phyloP scores from a whole-genome alignment of 2,888 invertebrate species.

The Dysmachus trigonus region DNA sequence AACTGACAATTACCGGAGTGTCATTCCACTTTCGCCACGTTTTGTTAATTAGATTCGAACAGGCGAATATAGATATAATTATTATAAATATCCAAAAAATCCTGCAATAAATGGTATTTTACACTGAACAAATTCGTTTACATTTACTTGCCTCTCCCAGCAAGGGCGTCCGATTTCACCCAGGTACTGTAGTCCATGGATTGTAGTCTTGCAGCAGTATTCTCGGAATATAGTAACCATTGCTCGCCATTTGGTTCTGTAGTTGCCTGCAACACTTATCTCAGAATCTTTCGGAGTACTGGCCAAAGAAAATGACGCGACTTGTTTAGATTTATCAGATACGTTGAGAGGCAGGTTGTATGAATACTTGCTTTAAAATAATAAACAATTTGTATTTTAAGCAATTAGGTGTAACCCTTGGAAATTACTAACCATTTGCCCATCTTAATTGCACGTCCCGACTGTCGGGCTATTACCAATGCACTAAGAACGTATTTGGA shows the following conservation, averaged over 20 bases:
- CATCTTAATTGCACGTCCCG: neutral
- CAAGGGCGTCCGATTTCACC: neutral
- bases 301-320: neutral
- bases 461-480: neutral
- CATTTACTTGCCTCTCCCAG: constrained; percentile 6
- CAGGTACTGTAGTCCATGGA: constrained; percentile 3
- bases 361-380: neutral
- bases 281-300: neutral
- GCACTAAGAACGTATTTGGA: neutral
- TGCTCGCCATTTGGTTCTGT: neutral
- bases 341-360: neutral
- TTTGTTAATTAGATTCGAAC: constrained; percentile 67
- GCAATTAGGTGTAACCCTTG: neutral
- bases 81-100: constrained; percentile 69
- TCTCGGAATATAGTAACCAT: neutral
- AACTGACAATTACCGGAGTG: constrained; percentile 73
- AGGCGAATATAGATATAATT: constrained; percentile 67
- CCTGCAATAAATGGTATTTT: constrained; percentile 59
- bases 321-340: neutral
- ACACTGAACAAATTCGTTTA: neutral
- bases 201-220: neutral
- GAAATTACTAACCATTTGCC: neutral
- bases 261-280: neutral
- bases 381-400: neutral
- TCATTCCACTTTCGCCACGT: constrained; percentile 72